A percentile compares a stretch with the other conserved stretches of the same genome.
Conservation (phyloP, 2,888 invertebrate genomes). For the Orthosia gothica region DNA sequence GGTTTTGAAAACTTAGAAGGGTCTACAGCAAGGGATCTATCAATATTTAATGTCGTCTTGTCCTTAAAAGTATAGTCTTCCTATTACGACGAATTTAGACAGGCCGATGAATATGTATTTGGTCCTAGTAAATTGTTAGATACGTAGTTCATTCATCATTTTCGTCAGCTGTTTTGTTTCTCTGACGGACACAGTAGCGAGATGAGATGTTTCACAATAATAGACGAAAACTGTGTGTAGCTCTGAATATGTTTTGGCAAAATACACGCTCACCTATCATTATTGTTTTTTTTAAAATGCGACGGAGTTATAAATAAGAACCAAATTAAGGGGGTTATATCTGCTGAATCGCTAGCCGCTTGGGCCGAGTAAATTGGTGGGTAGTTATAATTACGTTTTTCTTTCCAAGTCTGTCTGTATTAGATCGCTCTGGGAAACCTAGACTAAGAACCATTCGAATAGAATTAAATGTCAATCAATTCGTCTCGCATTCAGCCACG, state of each 20-base stretch:
- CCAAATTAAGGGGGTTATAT: slow-evolving; percentile 54
- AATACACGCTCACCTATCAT: slow-evolving; percentile 63
- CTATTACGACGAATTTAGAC: background rate
- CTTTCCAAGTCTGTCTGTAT: slow-evolving; percentile 41
- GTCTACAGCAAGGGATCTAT: slow-evolving; percentile 53
- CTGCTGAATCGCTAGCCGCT: slow-evolving; percentile 33
- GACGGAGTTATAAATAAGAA: slow-evolving; percentile 55
- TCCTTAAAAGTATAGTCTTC: background rate
- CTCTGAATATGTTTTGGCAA: slow-evolving; percentile 62
- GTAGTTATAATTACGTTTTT: background rate
- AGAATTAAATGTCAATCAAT: slow-evolving; percentile 64
- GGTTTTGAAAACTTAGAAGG: slow-evolving; percentile 38
- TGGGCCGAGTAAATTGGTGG: slow-evolving; percentile 37
- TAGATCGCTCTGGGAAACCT: slow-evolving; percentile 48
- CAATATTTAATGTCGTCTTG: slow-evolving; percentile 37
- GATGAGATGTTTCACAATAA: slow-evolving; percentile 62
- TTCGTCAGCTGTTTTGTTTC: slow-evolving; percentile 49
- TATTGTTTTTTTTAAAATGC: slow-evolving; percentile 51
- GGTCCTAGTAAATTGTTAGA: slow-evolving; percentile 1
- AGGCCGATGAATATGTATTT: background rate
- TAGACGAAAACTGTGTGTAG: slow-evolving; percentile 60
- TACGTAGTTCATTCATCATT: slow-evolving; percentile 46
- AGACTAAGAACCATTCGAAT: slow-evolving; percentile 46
- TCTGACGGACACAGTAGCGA: slow-evolving; percentile 38
- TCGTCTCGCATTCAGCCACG: slow-evolving; percentile 59